Percentiles rank a stretch among this genome's conserved stretches.
Conservation (phyloP, 2,113 vertebrate species). For the Dinomys branickii region DNA sequence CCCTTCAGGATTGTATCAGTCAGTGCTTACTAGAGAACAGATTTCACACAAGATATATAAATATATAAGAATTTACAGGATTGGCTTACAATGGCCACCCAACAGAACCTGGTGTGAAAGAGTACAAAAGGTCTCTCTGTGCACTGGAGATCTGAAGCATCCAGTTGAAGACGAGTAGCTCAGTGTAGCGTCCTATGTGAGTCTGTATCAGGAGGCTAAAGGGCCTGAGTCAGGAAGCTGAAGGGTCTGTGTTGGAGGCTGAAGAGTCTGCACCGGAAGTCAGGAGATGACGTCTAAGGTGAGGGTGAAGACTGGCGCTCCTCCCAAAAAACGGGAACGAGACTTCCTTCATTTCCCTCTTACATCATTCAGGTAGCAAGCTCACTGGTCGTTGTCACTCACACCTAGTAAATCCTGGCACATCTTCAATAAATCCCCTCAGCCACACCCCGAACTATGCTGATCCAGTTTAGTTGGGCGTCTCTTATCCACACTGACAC, state of each 20-base stretch:
- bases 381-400: not conserved
- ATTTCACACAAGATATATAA: not conserved
- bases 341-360: not conserved
- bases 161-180: not conserved
- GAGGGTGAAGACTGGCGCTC: not conserved
- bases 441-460: not conserved
- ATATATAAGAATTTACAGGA: not conserved
- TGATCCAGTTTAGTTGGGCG: not conserved
- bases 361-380: not conserved
- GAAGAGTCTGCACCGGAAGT: not conserved
- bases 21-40: not conserved
- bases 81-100: not conserved
- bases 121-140: no score
- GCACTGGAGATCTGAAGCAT: not conserved
- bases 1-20: not conserved
- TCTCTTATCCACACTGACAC: not conserved
- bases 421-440: not conserved
- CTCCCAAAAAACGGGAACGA: not conserved
- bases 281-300: not conserved
- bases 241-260: not conserved
- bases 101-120: no score
- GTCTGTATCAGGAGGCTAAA: not conserved
- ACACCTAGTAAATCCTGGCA: not conserved
- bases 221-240: no score
- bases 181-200: not conserved